Evolutionary conservation across 2,888 invertebrate genomes (phyloP).

Genomic region (Nephrotoma guestfalica): DNA sequence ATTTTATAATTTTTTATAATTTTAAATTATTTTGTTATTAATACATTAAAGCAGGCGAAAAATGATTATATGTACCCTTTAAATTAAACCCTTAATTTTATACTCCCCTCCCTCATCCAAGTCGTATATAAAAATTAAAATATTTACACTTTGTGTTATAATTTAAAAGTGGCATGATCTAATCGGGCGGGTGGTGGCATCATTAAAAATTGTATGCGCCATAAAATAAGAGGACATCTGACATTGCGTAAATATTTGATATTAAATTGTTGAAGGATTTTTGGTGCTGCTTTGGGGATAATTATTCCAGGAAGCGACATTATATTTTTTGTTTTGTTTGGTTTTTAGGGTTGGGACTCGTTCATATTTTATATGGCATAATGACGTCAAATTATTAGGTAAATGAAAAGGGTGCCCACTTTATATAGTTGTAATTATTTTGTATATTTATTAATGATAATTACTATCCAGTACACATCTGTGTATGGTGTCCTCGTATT

Average conservation of each 20-base stretch:
- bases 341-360: neutral
- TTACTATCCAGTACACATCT: too few relatives aligned
- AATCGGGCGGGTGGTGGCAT: neutral
- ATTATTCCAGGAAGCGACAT: neutral
- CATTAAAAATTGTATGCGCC: neutral
- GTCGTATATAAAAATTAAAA: neutral
- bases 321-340: neutral
- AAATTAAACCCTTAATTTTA: neutral
- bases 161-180: neutral
- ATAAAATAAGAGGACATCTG: neutral
- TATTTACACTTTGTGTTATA: neutral
- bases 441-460: neutral
- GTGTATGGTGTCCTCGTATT: too few relatives aligned
- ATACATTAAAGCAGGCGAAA: neutral
- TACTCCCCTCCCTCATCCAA: neutral
- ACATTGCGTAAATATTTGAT: neutral
- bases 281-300: neutral
- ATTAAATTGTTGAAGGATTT: neutral
- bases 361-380: neutral
- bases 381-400: neutral
- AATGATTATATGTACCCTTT: neutral
- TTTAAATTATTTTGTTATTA: neutral
- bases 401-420: neutral
- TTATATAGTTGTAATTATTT: neutral
- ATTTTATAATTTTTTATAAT: neutral